phyloP scores from a whole-genome alignment of 2,888 invertebrate genomes.

The Gasteruption jaculator region DNA sequence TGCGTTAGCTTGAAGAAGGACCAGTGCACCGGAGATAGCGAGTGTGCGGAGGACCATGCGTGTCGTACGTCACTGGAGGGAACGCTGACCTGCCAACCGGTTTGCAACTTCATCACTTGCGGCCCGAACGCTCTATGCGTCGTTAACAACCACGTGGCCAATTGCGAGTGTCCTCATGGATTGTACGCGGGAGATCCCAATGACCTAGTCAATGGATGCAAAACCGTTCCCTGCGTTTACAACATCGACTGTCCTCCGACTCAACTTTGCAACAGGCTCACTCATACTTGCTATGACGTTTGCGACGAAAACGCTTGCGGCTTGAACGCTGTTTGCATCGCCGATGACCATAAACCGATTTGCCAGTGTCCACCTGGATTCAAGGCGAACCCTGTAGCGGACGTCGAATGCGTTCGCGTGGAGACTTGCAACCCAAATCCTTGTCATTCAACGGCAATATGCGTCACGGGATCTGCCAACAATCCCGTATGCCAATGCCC shows the following conservation, averaged over 20 bases:
- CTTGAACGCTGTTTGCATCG: conserved; percentile 81
- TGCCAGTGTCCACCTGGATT: conserved; percentile 87
- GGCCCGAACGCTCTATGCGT: conserved; percentile 85
- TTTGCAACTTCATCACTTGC: conserved; percentile 73
- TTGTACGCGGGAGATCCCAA: conserved; percentile 83
- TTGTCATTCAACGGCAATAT: conserved; percentile 77
- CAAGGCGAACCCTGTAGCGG: conserved; percentile 76
- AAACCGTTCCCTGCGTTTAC: conserved; percentile 79
- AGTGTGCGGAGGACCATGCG: conserved; percentile 78
- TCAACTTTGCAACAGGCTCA: conserved; percentile 77
- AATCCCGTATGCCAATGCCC: conserved; percentile 79
- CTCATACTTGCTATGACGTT: conserved; percentile 76
- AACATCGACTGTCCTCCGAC: conserved; percentile 77
- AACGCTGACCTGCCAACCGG: conserved; percentile 66
- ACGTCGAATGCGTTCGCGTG: conserved; percentile 70
- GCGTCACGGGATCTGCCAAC: conserved; percentile 63
- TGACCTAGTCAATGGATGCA: conserved; percentile 69
- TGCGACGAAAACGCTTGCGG: conserved; percentile 82
- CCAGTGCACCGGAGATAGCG: conserved; percentile 73
- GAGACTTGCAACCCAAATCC: conserved; percentile 73
- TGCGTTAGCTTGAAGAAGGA: conserved; percentile 70
- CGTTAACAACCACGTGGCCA: conserved; percentile 83
- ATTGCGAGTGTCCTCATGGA: conserved; percentile 86
- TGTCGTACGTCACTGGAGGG: conserved; percentile 63
- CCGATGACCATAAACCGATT: conserved; percentile 74